These are phyloP conservation scores for Steatocranus sp. DNA, from an alignment of 2,797 vertebrate genomes.

Conservation along the genomic window DNA sequence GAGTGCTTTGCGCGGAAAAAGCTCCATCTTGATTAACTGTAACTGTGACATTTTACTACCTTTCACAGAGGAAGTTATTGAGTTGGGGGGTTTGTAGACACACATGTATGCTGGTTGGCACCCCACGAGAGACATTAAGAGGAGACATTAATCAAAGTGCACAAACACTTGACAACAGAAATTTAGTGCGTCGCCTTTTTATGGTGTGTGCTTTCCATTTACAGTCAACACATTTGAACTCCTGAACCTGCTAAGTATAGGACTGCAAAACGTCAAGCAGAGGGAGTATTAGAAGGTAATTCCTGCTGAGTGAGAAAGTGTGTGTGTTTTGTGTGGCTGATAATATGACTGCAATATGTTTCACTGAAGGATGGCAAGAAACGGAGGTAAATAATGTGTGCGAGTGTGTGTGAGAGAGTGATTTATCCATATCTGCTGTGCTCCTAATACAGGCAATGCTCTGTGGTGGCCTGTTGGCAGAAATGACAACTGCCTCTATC, in stretches of 20 bases:
- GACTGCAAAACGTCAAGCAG: neutral
- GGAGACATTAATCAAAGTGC: neutral
- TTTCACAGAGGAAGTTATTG: neutral
- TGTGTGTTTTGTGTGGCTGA: neutral
- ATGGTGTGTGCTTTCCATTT: neutral
- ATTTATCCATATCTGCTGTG: neutral
- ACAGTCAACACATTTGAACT: conserved; percentile 7
- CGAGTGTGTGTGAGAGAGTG: neutral
- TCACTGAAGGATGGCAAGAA: neutral
- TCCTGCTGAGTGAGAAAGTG: neutral
- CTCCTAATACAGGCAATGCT: neutral
- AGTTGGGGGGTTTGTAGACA: neutral
- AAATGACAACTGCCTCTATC: conserved; percentile 35
- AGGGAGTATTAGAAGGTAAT: neutral
- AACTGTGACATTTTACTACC: conserved; percentile 20
- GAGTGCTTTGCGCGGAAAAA: neutral
- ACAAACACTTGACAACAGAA: neutral
- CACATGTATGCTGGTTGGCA: neutral
- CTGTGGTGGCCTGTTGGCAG: neutral
- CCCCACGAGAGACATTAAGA: neutral
- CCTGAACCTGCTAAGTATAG: conserved; percentile 24
- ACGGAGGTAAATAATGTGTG: neutral
- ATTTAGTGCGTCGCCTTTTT: neutral
- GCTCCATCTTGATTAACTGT: neutral
- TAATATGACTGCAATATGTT: neutral